Conservation (phyloP, 2,888 invertebrate species). For the Piscicola geometra region DNA sequence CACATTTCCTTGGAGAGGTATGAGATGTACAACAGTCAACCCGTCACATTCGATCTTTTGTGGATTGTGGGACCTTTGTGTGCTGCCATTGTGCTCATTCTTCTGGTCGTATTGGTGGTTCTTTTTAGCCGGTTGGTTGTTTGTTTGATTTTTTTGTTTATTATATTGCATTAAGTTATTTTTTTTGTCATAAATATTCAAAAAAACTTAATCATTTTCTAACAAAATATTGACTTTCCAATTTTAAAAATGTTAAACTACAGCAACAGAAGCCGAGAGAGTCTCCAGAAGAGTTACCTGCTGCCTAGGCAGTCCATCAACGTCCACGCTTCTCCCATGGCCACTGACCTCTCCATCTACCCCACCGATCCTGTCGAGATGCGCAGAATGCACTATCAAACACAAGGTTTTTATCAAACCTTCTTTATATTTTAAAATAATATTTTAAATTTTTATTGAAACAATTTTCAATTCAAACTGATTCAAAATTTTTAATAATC, state of each 20-base stretch:
- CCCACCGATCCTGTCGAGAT: conserved; percentile 94
- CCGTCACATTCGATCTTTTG: conserved; percentile 55
- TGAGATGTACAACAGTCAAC: background rate
- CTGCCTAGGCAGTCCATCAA: conserved; percentile 57
- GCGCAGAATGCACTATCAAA: conserved; percentile 90
- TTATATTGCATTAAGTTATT: background rate
- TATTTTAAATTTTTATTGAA: background rate
- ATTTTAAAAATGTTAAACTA: background rate
- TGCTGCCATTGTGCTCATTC: conserved; percentile 77
- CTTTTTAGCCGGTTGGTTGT: conserved; percentile 44
- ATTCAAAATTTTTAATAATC: too few species aligned
- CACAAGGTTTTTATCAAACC: conserved; percentile 64
- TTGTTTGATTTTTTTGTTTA: background rate
- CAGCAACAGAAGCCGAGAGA: conserved; percentile 28
- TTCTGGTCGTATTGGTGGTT: conserved; percentile 68
- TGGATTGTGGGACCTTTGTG: conserved; percentile 88
- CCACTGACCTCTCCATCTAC: conserved; percentile 58
- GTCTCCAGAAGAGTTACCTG: conserved; percentile 21
- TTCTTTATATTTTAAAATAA: background rate
- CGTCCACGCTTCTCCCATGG: conserved; percentile 40
- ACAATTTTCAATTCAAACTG: background rate
- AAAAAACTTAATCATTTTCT: background rate
- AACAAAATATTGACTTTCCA: background rate
- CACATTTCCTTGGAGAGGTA: conserved; percentile 36
- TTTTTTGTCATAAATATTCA: background rate